These are phyloP conservation scores for Carduelis carduelis DNA, from an alignment of 2,797 vertebrate genomes.

Conservation along the genomic window DNA sequence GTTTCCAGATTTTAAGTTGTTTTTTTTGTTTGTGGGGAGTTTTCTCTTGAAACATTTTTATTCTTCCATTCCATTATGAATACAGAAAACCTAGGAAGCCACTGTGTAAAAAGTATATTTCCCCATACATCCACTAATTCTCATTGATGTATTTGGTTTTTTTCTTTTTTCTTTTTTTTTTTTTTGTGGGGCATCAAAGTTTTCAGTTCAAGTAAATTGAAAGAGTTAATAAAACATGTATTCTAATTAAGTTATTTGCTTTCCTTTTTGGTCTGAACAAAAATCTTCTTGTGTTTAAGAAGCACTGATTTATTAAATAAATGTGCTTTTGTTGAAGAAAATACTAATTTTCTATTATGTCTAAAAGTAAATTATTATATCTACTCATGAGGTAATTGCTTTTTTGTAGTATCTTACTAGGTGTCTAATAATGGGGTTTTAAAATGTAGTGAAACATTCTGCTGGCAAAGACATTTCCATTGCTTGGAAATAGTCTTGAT, in stretches of 20 bases:
- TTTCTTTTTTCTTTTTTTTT: neutral
- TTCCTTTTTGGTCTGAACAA: neutral
- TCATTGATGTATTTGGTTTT: fast-evolving
- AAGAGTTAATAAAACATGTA: neutral
- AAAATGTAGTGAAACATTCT: neutral
- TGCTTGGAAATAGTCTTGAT: neutral
- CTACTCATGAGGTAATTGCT: fast-evolving
- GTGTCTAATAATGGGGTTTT: neutral
- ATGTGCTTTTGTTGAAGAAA: neutral
- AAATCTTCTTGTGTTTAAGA: neutral
- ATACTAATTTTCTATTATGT: neutral
- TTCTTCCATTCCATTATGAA: neutral
- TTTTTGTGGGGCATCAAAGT: neutral
- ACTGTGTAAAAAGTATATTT: neutral
- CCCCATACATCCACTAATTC: neutral
- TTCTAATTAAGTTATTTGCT: neutral
- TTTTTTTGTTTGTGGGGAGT: neutral
- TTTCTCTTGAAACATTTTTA: neutral
- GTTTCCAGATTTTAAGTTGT: neutral
- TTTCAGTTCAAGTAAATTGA: neutral
- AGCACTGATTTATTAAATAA: neutral
- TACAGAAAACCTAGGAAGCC: neutral
- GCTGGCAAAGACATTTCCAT: neutral
- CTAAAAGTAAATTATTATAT: neutral
- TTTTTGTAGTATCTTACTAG: neutral